Evolutionary conservation across 2,797 vertebrate genomes (phyloP), one percentile per base, ranked within the genome.

Genomic region (Pseudomugil tenellus): DNA sequence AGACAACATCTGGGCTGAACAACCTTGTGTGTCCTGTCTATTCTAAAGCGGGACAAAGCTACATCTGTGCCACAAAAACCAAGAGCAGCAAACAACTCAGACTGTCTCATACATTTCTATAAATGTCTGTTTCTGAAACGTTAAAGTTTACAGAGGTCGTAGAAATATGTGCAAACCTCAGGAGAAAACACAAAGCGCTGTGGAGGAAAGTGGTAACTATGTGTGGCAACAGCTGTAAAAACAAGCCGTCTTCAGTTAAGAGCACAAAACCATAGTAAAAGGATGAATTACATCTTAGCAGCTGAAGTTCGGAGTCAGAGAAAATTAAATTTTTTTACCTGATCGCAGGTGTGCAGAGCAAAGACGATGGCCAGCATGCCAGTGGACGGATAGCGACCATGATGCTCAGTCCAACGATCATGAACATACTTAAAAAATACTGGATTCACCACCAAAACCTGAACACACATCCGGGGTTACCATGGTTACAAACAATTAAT

Each of bases 321-420:
- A n/a, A 28, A 19, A 4, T 48, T 16, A 39, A 19, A 68, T 3
- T 74, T 12, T 5, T 84, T 79, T 69, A 95, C 95, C 93, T 94
- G 89, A 63, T 94, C 93, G 74, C 95, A 96, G 61, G 72, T 75
- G 52, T 97, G 95, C 70, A 96, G 77, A 43, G 94, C 93, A 0
- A 95, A 96, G 74, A 97, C 81, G 52, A 96, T 74, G 16, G 93
- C 93, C 1, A 94, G 84, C 88, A 96, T 93, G 69, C 94, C 94
- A 0, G 94, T 95, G 59, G 95, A 95, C 0, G 95, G 95, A 61
- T 96, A 95, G 0, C 87, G 81, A 1, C 95, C 95, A 0, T 92
- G 91, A 5, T 3, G 72, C 74, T 92, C 81, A 0, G 80, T 94
- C 95, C 94, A 95, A 1, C n/a, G 89, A 39, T 96, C 93, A 0